Evolutionary conservation across 2,797 vertebrate genomes (phyloP).

Genomic region (Artibeus lituratus): DNA sequence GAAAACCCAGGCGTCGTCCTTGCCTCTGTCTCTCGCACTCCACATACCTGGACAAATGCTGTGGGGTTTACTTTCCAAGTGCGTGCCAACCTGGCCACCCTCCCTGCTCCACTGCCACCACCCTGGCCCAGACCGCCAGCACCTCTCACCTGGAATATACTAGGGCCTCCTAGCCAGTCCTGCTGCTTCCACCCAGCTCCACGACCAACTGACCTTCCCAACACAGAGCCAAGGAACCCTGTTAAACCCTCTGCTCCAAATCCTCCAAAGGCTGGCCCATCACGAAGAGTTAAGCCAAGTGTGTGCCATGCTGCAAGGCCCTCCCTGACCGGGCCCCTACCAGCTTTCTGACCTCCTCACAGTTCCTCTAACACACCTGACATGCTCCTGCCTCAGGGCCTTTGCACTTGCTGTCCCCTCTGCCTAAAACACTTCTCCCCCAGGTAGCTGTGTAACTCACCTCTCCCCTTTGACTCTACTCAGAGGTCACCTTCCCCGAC

Average conservation of each 20-base stretch:
- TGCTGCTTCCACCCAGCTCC: background rate
- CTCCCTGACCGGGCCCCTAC: background rate
- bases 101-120: background rate
- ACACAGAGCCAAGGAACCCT: background rate
- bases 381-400: background rate
- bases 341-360: background rate
- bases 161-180: background rate
- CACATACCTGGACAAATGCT: background rate
- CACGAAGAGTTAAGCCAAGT: background rate
- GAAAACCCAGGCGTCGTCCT: background rate
- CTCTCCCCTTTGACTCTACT: background rate
- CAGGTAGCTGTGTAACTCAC: background rate
- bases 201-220: accelerated
- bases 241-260: background rate
- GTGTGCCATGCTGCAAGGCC: background rate
- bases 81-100: background rate
- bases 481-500: background rate
- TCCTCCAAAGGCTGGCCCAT: background rate
- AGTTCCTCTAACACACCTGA: background rate
- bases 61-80: background rate
- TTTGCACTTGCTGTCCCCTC: background rate
- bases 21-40: background rate
- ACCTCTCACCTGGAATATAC: background rate
- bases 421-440: background rate
- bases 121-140: background rate